Percentiles rank a stretch among this genome's conserved stretches.
Evolutionary conservation across 2,888 invertebrate genomes (phyloP).

Genomic region (Noctua comes): DNA sequence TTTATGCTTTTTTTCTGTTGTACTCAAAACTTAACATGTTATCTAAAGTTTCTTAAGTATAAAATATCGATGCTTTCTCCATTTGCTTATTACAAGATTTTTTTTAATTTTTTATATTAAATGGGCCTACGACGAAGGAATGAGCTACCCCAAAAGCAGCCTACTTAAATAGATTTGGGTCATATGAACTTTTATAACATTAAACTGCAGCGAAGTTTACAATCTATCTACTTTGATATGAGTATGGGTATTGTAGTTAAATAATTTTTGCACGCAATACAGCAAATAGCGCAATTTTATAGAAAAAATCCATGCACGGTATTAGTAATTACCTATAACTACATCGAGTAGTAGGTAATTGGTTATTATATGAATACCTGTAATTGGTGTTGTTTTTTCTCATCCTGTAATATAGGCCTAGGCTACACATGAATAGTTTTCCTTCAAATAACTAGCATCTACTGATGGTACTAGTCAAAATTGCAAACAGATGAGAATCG

Average conservation of each 20-base stretch:
- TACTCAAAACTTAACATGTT: neutral
- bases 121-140: too few relatives aligned
- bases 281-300: conserved; percentile 23
- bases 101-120: too few relatives aligned
- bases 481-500: neutral
- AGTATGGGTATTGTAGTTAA: neutral
- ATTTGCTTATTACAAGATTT: neutral
- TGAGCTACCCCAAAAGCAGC: too few relatives aligned
- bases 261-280: conserved; percentile 18
- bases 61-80: neutral
- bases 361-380: neutral
- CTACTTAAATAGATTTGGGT: too few relatives aligned
- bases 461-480: neutral
- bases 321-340: conserved; percentile 5
- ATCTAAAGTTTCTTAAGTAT: neutral
- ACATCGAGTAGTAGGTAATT: neutral
- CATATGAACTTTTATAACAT: neutral
- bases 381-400: neutral
- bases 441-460: neutral
- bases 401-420: neutral
- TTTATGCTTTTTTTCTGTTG: neutral
- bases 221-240: neutral
- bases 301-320: conserved; percentile 13
- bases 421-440: neutral
- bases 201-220: neutral